Conservation (phyloP, 2,797 vertebrate genomes). For the Lophius americanus region DNA sequence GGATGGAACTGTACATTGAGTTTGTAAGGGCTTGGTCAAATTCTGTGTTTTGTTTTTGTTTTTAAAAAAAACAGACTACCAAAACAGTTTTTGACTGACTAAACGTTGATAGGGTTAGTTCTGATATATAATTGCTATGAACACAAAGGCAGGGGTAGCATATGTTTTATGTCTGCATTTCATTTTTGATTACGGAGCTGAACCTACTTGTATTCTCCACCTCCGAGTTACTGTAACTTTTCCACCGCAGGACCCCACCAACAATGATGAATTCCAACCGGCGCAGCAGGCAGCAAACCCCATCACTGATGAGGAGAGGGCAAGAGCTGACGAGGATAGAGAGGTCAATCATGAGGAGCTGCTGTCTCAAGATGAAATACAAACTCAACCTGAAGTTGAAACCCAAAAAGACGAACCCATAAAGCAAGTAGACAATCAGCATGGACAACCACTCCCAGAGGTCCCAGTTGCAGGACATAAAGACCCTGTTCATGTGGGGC, state of each 20-base stretch:
- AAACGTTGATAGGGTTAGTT: too few species aligned
- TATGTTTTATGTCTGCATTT: too few species aligned
- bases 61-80: too few species aligned
- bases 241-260: slow-evolving; percentile 30
- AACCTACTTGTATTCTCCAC: too few species aligned
- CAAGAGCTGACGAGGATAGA: slow-evolving; percentile 24
- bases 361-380: slow-evolving; percentile 23
- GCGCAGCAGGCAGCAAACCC: slow-evolving; percentile 31
- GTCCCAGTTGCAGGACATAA: slow-evolving; percentile 36
- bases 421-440: slow-evolving; percentile 26
- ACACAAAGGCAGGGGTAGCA: too few species aligned
- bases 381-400: slow-evolving; percentile 25
- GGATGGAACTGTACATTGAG: too few species aligned
- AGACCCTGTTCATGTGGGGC: slow-evolving; percentile 66
- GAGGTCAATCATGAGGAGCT: slow-evolving; percentile 23
- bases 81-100: too few species aligned
- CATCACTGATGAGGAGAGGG: not conserved
- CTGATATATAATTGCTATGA: too few species aligned
- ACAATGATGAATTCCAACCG: slow-evolving; percentile 34
- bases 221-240: not conserved
- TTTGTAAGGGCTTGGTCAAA: too few species aligned
- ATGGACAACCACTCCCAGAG: slow-evolving; percentile 48
- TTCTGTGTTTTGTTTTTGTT: too few species aligned
- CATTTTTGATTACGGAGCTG: too few species aligned
- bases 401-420: slow-evolving; percentile 21